phyloP scores from a whole-genome alignment of 1,140 invertebrate genomes.

The Goniozus legneri region DNA sequence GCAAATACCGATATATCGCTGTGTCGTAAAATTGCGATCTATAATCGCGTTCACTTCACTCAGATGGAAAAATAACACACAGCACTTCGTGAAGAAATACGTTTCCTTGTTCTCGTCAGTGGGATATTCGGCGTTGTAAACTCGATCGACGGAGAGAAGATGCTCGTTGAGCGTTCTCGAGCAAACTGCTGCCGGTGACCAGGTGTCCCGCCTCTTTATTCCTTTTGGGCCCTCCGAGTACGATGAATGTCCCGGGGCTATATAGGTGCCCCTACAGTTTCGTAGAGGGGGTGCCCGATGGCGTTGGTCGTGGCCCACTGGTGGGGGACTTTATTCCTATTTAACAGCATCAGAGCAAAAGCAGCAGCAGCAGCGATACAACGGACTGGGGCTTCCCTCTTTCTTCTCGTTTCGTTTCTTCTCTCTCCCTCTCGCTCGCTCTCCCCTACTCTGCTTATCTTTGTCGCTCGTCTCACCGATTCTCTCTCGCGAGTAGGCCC shows the following conservation, averaged over 20 bases:
- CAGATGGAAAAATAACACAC: too few species aligned
- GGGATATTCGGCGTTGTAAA: too few species aligned
- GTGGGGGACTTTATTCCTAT: constrained; percentile 46
- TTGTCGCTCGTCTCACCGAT: constrained; percentile 14
- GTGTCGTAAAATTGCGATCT: too few species aligned
- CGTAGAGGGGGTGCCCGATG: background rate
- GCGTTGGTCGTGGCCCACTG: constrained; percentile 15
- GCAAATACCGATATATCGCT: too few species aligned
- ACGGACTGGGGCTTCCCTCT: constrained; percentile 13
- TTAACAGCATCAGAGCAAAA: constrained; percentile 43
- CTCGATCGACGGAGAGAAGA: too few species aligned
- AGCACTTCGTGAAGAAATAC: too few species aligned
- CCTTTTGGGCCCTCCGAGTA: constrained; percentile 39
- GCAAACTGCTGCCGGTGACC: constrained; percentile 42
- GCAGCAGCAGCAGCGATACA: constrained; percentile 21
- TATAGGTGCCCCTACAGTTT: constrained; percentile 24
- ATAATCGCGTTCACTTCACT: too few species aligned
- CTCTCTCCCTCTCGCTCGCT: constrained; percentile 1
- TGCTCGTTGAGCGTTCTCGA: constrained; percentile 24
- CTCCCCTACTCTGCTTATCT: constrained; percentile 5
- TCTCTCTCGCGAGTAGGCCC: constrained; percentile 24
- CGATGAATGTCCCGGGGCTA: constrained; percentile 28
- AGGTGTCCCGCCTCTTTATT: constrained; percentile 51
- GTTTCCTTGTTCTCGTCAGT: too few species aligned
- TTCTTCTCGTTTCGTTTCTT: constrained; percentile 20